Conservation (phyloP, 2,797 vertebrate species). For the Microchirus variegatus region DNA sequence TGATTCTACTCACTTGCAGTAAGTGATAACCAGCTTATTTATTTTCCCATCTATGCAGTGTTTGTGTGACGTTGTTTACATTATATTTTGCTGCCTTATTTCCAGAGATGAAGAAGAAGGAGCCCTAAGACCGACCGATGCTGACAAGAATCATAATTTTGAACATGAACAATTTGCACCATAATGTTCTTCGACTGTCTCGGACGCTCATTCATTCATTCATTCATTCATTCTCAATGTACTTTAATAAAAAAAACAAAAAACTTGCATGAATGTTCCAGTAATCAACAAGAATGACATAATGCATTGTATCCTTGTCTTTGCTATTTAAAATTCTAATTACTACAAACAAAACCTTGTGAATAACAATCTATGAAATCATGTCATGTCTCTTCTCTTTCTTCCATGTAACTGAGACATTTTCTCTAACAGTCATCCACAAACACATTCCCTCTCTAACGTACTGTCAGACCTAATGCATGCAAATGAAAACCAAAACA, state of each 20-base stretch:
- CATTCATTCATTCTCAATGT: constrained; percentile 55
- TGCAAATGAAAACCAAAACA: constrained; percentile 2
- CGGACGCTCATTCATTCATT: constrained; percentile 45
- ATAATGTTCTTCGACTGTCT: constrained; percentile 33
- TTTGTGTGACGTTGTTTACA: constrained; percentile 45
- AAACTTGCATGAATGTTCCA: constrained; percentile 50
- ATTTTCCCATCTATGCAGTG: neutral
- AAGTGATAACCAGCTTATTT: constrained; percentile 20
- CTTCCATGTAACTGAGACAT: constrained; percentile 59
- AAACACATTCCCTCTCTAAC: constrained; percentile 48
- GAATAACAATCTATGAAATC: constrained; percentile 67
- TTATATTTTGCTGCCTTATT: constrained; percentile 77
- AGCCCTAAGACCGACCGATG: constrained; percentile 69
- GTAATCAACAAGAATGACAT: constrained; percentile 25
- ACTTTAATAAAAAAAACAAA: constrained; percentile 55
- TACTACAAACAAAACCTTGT: constrained; percentile 40
- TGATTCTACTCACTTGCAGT: constrained; percentile 27
- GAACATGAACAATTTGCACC: constrained; percentile 39
- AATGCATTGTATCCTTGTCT: constrained; percentile 58
- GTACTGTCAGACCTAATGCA: constrained; percentile 13
- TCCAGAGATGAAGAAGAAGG: constrained; percentile 82
- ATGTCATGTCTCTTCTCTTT: constrained; percentile 68
- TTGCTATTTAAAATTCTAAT: constrained; percentile 46
- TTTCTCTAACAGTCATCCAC: constrained; percentile 60
- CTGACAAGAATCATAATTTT: constrained; percentile 69